Evolutionary conservation across 2,113 vertebrate genomes (phyloP).

Genomic region (Loxodonta africana): DNA sequence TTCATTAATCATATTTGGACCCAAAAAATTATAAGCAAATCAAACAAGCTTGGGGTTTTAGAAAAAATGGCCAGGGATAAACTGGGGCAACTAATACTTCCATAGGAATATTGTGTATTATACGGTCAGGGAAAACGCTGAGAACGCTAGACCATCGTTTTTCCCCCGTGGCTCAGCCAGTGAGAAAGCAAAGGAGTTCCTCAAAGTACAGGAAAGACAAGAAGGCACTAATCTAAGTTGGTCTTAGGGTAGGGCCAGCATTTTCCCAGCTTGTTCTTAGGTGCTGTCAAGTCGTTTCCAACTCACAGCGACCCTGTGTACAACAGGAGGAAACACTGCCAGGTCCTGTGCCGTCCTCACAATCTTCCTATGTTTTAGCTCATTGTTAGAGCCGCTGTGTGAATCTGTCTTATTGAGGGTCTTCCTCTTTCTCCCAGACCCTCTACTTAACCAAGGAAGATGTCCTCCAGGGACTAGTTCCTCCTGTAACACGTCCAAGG

Average conservation of each 20-base stretch:
- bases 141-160: not conserved
- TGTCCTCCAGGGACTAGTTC: no score
- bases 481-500: no score
- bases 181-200: not conserved
- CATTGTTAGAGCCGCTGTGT: no score
- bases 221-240: not conserved
- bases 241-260: no score
- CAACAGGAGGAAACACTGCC: no score
- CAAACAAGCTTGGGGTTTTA: not conserved
- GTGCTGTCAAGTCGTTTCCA: no score
- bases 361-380: no score
- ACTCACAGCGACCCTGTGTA: no score
- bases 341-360: no score
- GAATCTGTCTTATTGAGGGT: no score
- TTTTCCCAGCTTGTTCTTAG: not conserved
- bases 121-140: not conserved
- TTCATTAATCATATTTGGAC: not conserved
- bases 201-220: not conserved
- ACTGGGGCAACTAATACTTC: not conserved
- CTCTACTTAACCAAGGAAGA: no score
- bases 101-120: not conserved
- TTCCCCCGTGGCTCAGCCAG: not conserved
- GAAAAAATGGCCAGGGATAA: not conserved
- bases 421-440: no score
- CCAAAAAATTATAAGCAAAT: not conserved